These are phyloP conservation scores for Sesamia nonagrioides DNA, from an alignment of 1,140 invertebrate genomes.

Conservation along the genomic window DNA sequence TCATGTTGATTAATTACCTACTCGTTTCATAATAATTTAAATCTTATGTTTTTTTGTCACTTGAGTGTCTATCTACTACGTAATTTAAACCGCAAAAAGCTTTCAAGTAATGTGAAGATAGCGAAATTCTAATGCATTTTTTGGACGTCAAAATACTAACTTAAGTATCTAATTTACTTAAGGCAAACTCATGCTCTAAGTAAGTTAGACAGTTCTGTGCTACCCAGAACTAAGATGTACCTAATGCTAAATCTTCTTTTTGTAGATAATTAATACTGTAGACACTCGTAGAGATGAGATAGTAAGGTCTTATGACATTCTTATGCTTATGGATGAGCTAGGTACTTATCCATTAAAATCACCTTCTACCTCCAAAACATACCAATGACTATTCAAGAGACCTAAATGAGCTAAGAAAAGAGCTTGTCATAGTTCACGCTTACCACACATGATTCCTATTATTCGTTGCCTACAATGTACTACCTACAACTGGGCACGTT, in stretches of 20 bases:
- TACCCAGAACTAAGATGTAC: not conserved
- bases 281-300: not conserved
- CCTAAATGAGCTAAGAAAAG: not conserved
- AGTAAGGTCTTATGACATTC: no score
- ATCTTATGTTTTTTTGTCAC: not conserved
- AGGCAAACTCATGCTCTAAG: no score
- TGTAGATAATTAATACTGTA: not conserved
- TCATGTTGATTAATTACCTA: not conserved
- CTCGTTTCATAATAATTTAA: not conserved
- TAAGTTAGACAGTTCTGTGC: no score
- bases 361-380: not conserved
- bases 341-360: not conserved
- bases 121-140: no score
- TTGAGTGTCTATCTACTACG: no score
- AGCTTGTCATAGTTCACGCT: not conserved
- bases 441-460: not conserved
- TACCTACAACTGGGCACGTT: not conserved
- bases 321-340: no score
- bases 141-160: no score
- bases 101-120: not conserved
- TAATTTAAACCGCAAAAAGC: not conserved
- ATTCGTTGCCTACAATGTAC: conserved; percentile 1
- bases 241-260: not conserved
- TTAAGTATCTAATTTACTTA: no score
- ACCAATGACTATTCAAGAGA: conserved; percentile 18